These are phyloP conservation scores for Homarus americanus DNA, from an alignment of 1,140 invertebrate genomes.

Conservation along the genomic window DNA sequence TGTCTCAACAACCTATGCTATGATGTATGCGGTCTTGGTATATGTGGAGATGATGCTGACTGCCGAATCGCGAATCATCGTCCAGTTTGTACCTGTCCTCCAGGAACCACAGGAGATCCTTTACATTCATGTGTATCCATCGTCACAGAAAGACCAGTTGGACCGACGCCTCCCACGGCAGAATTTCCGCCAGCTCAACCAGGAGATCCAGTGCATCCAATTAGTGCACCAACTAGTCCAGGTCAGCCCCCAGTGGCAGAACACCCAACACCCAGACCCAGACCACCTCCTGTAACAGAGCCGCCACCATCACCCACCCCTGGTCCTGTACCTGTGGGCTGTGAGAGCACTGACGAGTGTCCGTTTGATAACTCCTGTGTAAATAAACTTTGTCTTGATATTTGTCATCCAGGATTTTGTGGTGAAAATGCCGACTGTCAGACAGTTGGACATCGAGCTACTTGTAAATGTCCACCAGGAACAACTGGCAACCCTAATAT, in stretches of 20 bases:
- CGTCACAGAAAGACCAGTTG: no score
- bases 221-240: no score
- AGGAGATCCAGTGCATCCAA: no score
- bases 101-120: no score
- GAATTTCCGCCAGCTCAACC: no score
- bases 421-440: slow-evolving; percentile 87
- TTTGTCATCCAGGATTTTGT: slow-evolving; percentile 81
- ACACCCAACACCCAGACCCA: slow-evolving; percentile 74
- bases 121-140: no score
- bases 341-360: slow-evolving; percentile 84
- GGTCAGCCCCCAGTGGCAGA: no score
- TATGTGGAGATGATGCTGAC: slow-evolving; percentile 81
- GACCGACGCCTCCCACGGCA: no score
- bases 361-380: slow-evolving; percentile 78
- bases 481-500: slow-evolving; percentile 76
- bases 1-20: slow-evolving; percentile 76
- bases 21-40: slow-evolving; percentile 77
- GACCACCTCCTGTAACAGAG: slow-evolving; percentile 83
- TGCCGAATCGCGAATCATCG: slow-evolving; percentile 78
- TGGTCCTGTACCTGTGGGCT: slow-evolving; percentile 85
- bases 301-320: slow-evolving; percentile 87
- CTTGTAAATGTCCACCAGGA: slow-evolving; percentile 82
- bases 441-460: slow-evolving; percentile 88
- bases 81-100: slow-evolving; percentile 86
- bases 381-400: slow-evolving; percentile 82